A percentile compares a stretch with the other conserved stretches of the same genome.
These are phyloP conservation scores for Gorsachius goisagi DNA, from an alignment of 2,113 vertebrate species.

Conservation along the genomic window DNA sequence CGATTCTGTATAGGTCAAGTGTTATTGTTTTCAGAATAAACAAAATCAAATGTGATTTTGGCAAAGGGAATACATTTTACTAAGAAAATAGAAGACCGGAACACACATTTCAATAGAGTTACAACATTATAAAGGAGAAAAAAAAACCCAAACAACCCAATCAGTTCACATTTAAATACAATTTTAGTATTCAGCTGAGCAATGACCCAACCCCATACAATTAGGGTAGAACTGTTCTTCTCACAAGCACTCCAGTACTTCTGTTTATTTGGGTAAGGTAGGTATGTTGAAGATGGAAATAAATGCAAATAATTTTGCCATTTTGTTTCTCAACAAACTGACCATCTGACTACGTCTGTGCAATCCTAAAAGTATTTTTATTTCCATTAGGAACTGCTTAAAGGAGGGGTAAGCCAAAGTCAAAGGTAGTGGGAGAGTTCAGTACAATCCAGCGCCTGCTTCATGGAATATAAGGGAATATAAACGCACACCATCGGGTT, in stretches of 20 bases:
- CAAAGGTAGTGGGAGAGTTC: accelerated
- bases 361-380: not conserved
- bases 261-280: not conserved
- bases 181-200: constrained; percentile 20
- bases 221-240: not conserved
- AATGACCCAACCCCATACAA: not conserved
- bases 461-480: accelerated
- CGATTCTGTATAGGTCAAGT: accelerated
- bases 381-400: not conserved
- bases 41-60: not conserved
- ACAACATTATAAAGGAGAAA: constrained; percentile 46
- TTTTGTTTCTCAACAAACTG: not conserved
- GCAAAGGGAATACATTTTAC: constrained; percentile 69
- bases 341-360: not conserved
- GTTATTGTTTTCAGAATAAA: not conserved
- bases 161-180: not conserved
- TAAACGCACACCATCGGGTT: accelerated
- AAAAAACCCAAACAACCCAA: not conserved
- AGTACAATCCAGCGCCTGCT: accelerated
- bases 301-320: not conserved
- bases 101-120: constrained; percentile 52
- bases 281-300: not conserved
- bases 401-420: accelerated
- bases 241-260: not conserved
- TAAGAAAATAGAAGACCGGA: constrained; percentile 73